Evolutionary conservation across 2,888 invertebrate species (phyloP), one percentile per base, ranked within the genome.

Genomic region (Agelastica alni): DNA sequence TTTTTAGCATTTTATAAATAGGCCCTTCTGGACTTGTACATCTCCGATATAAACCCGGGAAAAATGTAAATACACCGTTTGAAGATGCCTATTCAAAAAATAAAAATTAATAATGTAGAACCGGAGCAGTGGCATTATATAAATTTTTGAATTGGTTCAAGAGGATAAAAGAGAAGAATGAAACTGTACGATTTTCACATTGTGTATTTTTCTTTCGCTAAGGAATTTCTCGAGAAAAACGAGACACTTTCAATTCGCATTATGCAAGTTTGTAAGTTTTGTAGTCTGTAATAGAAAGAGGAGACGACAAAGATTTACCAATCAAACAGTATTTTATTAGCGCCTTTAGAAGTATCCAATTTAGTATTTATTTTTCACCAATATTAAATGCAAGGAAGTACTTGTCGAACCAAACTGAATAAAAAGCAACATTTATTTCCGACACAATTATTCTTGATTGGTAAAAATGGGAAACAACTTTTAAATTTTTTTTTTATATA

Each of bases 81-180:
- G 39, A 18, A 41, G 54, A 51, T 42, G 34, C 48, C 39, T 44
- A 34, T 47, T 31, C 20, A 12, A 46, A 36, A 51, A 43, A 52
- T 51, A 37, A 56, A 56, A 56, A 56, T 56, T 47, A 56, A 56
- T 56, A 56, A 56, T 56, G 41, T 39, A 56, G 26, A 43, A 43
- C 46, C 47, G 42, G 28, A 14, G 44, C 18, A 28, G 28, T n/a
- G 22, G 51, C 16, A 39, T 47, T 51, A 46, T 37, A 47, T 43
- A 14, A 56, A 47, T 56, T 34, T 56, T 46, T 51, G 42, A 56
- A 43, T 49, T 31, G 37, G 30, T 37, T 49, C 14, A 14, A 45
- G 45, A n/a, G 13, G 22, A 34, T 22, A 20, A 17, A 31, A 12
- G 7, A 45, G 7, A 13, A 32, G 32, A 45, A 34, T 45, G 34